Evolutionary conservation across 2,888 invertebrate species (phyloP), one percentile per base, ranked within the genome.

Genomic region (Bellardia bayeri): DNA sequence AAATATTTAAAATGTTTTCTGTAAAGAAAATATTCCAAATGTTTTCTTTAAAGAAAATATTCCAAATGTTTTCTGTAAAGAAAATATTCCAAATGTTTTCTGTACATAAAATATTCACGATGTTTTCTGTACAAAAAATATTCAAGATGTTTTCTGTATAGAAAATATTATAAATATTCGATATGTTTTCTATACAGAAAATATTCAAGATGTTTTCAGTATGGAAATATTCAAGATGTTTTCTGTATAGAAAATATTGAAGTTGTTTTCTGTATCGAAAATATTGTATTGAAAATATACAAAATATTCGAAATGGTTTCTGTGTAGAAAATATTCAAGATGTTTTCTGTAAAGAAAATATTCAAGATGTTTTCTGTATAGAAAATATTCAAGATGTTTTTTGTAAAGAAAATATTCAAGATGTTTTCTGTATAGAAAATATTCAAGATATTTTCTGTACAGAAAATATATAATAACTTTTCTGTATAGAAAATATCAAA

Each of bases 11-110:
- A 1, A 37, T 51, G 33, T 71, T 71, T 71, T 54, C 54, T 71
- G 1, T 71, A 40, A 54, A 54, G 54, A n/a, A 54, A 71, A 71
- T 40, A 5, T 30, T 11, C 5, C 2, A 0, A 0, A 54, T 37
- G 3, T 71, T 71, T 71, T 33, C 54, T 16, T 7, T 68, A n/a
- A 30, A 68, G 66, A 68, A 68, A 68, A 49, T 30, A 30, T 13
- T 7, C 4, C 1, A 37, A 3, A 49, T 23, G 7, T 45, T 68
- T 68, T 45, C 66, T 30, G 14, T 68, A 49, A 49, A 49, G 45
- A 68, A 45, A 68, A 68, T 45, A 13, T 45, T 23, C 6, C 0
- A 49, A 0, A 49, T 11, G 2, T 68, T 68, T 68, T 68, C 66
- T 49, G 7, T 45, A 49, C 30, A 45, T 30, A 68, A 66, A 45